Percentiles rank a stretch among this genome's conserved stretches.
These are phyloP conservation scores for Drosophila ambigua DNA, from an alignment of 1,140 invertebrate species.

Conservation along the genomic window DNA sequence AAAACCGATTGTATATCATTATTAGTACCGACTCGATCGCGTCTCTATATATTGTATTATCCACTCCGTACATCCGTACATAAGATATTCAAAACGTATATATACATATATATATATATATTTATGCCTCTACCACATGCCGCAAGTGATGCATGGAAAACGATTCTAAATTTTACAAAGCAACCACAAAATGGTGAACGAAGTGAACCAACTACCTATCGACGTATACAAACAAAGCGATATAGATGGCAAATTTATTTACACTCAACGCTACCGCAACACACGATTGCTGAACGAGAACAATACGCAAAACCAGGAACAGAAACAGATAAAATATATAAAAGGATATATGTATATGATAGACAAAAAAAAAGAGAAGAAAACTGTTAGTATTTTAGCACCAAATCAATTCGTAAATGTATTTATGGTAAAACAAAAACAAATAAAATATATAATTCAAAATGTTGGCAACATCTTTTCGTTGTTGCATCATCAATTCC, in stretches of 20 bases:
- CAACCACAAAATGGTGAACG: constrained; percentile 33
- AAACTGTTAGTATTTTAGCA: constrained; percentile 83
- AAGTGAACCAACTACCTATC: constrained; percentile 73
- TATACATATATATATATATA: not conserved
- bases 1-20: constrained; percentile 58
- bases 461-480: not conserved
- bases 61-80: constrained; percentile 43
- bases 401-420: constrained; percentile 77
- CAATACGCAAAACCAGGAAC: constrained; percentile 36
- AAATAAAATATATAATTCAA: constrained; percentile 48
- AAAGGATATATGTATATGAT: constrained; percentile 16
- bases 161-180: constrained; percentile 73
- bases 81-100: constrained; percentile 38
- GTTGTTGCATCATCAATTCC: too few species aligned
- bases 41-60: constrained; percentile 52
- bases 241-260: constrained; percentile 66
- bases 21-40: constrained; percentile 41
- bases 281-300: constrained; percentile 43
- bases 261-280: constrained; percentile 35
- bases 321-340: constrained; percentile 33
- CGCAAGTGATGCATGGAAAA: constrained; percentile 65
- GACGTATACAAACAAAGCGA: constrained; percentile 73
- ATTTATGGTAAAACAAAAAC: constrained; percentile 57
- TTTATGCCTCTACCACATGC: constrained; percentile 17
- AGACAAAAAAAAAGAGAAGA: constrained; percentile 39